These are phyloP conservation scores for Xyrauchen texanus DNA, from an alignment of 2,113 vertebrate genomes.

Conservation along the genomic window DNA sequence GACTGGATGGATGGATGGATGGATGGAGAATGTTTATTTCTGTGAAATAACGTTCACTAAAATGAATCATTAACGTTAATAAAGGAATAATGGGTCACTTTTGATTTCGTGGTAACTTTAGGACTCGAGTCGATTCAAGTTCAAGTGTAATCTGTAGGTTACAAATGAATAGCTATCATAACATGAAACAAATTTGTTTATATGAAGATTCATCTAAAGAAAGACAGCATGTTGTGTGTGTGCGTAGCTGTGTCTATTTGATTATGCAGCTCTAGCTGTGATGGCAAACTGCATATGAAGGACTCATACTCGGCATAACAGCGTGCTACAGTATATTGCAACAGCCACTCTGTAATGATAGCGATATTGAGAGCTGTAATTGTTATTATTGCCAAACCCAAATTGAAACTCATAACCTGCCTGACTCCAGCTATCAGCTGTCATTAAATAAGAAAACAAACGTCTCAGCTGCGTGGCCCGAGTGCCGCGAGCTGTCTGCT, in stretches of 20 bases:
- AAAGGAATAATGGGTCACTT: neutral
- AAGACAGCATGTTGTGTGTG: conserved; percentile 5
- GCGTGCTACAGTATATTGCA: conserved; percentile 42
- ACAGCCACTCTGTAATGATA: conserved; percentile 67
- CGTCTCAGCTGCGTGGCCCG: conserved; percentile 55
- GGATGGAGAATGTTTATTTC: neutral
- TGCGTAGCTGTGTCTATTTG: conserved; percentile 4
- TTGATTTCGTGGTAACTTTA: neutral
- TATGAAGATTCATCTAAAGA: neutral
- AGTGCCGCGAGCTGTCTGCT: conserved; percentile 74
- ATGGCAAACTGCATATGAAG: conserved; percentile 65
- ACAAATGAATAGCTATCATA: conserved; percentile 12
- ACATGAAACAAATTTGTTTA: conserved; percentile 21
- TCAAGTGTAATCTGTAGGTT: conserved; percentile 12
- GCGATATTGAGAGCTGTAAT: conserved; percentile 76
- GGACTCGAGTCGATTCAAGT: neutral
- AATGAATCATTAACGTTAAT: too few relatives aligned
- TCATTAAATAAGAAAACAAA: conserved; percentile 75
- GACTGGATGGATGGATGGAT: too few relatives aligned
- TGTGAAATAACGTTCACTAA: too few relatives aligned
- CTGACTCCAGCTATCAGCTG: conserved; percentile 78
- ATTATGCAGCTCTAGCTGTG: conserved; percentile 49
- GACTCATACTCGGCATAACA: conserved; percentile 61
- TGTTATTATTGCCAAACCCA: conserved; percentile 78
- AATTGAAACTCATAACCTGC: conserved; percentile 80